Base-by-base conservation (phyloP, 30 jellyfish, hydroid and myxozoan species). In the Cassiopea xamachana region DNA sequence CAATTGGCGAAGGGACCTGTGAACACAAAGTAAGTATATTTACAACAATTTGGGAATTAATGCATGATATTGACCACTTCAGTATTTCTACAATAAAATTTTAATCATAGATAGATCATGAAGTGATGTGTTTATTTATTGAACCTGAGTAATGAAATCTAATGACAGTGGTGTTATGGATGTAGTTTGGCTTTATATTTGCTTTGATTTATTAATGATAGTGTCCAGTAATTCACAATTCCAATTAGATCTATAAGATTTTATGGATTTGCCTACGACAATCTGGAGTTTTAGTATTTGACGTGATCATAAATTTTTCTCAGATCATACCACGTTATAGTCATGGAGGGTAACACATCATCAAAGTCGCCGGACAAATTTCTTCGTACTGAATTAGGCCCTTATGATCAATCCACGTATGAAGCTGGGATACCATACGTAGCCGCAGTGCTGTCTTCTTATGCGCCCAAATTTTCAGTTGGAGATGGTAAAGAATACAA, bases 401-500 rank as follows among this genome's bases (percentile, higher is more conserved):
- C 87, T 15, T 91, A 83, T 51, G 92, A 71, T 55, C 86, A 79
- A 12, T 12, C 91, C 4, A 83, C 87, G 1, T 91, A 89, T 73
- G 17, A 47, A 7, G 68, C 95, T 1, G 96, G 96, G 27, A 76
- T 39, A 27, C 95, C 96, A n/a, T 94, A 94, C 73, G 80, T 94
- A 18, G 67, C 98, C 6, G 98, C 97, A 1, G 96, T 76, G 13
- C 49, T 94, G 68, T 51, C 96, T 1, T 47, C 88, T 8, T 94
- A 80, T 81, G 85, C 46, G 10, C 19, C 80, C 2, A 77, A 43
- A 51, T 85, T 92, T 59, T 17, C 94, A 13, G 69, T 94, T 47
- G 98, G 98, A 19, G 94, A 94, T 87, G 98, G 97, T 27, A 91
- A 94, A 60, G 72, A 60, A 49, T 94, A 77, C 93, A 59, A 75